Conservation (phyloP, 2,797 vertebrate genomes). For the Oceanodroma leucorhoa region DNA sequence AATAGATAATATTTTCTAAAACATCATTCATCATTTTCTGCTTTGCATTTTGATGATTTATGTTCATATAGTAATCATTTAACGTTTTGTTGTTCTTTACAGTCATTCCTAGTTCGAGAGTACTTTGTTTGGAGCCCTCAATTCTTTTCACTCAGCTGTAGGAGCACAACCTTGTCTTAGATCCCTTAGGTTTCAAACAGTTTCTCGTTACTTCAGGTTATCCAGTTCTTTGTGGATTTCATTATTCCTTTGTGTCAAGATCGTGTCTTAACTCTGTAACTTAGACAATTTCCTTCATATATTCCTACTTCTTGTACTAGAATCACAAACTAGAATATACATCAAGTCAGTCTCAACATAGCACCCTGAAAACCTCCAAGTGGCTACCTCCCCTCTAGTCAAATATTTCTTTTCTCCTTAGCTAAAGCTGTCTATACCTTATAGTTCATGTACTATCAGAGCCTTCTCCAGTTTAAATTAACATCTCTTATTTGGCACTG, state of each 20-base stretch:
- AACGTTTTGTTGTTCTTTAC: background rate
- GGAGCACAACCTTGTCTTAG: background rate
- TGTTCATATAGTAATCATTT: background rate
- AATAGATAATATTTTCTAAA: background rate
- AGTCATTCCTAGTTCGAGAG: background rate
- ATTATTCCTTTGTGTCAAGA: background rate
- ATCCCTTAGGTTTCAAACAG: background rate
- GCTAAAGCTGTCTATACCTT: accelerated
- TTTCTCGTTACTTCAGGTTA: background rate
- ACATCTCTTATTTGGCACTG: background rate
- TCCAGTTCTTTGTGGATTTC: background rate
- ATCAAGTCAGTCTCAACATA: background rate
- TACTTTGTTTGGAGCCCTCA: background rate
- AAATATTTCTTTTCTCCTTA: background rate
- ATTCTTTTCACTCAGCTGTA: background rate
- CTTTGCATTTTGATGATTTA: background rate
- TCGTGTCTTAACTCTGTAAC: background rate
- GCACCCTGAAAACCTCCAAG: background rate
- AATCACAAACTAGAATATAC: background rate
- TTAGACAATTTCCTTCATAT: background rate
- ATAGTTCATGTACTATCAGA: background rate
- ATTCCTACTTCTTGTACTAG: background rate
- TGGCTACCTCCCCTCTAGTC: background rate
- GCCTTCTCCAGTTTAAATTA: background rate
- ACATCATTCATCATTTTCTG: background rate